Conservation (phyloP, 2,888 invertebrate species). For the Sinelater perroti region DNA sequence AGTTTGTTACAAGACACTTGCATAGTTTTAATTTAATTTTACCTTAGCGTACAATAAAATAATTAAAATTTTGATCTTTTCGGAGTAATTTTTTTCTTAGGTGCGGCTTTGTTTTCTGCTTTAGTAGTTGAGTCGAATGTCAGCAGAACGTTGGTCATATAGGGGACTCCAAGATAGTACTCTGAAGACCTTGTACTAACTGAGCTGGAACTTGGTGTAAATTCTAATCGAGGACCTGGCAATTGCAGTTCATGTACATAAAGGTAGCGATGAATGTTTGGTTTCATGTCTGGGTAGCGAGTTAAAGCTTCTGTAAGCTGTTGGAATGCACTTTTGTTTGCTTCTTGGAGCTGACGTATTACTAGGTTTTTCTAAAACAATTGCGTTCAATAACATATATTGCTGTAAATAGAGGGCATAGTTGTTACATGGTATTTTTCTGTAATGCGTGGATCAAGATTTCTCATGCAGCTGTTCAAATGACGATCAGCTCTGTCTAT, state of each 20-base stretch:
- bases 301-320: conserved; percentile 64
- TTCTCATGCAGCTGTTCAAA: conserved; percentile 58
- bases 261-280: conserved; percentile 51
- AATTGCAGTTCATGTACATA: conserved; percentile 50
- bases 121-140: conserved; percentile 12
- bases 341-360: conserved; percentile 67
- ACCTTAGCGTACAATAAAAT: neutral
- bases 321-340: conserved; percentile 66
- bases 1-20: conserved; percentile 1
- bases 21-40: neutral
- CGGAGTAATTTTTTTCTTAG: neutral
- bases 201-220: conserved; percentile 39
- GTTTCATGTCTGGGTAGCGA: conserved; percentile 48
- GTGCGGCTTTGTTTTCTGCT: conserved; percentile 14
- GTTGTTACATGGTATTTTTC: conserved; percentile 52
- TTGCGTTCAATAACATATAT: neutral
- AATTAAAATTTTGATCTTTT: neutral
- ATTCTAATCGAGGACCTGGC: conserved; percentile 41
- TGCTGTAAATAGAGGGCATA: neutral
- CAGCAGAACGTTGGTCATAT: conserved; percentile 20
- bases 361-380: conserved; percentile 65
- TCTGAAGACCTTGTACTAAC: conserved; percentile 29
- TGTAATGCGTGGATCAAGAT: conserved; percentile 53
- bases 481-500: conserved; percentile 61
- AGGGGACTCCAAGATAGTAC: conserved; percentile 21